Conservation (phyloP, 2,888 invertebrate genomes). For the Polydrusus tereticollis region DNA sequence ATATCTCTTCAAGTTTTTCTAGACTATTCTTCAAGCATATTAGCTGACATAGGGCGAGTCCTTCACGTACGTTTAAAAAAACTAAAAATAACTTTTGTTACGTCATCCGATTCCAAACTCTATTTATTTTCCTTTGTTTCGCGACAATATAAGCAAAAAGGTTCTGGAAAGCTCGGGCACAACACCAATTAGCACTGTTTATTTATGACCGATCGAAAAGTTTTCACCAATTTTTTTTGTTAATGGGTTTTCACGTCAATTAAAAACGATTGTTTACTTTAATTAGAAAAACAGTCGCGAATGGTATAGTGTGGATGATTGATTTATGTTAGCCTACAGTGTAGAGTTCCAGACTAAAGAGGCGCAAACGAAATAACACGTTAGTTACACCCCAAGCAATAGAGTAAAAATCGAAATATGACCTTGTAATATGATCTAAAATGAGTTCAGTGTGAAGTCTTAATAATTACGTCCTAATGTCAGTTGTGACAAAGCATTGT, state of each 20-base stretch:
- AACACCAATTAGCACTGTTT: constrained; percentile 24
- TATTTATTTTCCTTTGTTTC: constrained; percentile 7
- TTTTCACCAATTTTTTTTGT: constrained; percentile 21
- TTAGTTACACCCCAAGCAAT: too few relatives aligned
- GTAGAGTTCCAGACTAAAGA: neutral
- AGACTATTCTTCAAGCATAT: too few relatives aligned
- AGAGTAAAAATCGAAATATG: too few relatives aligned
- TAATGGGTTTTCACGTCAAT: constrained; percentile 31
- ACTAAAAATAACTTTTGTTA: neutral
- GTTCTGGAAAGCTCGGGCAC: neutral
- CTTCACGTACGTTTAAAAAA: neutral
- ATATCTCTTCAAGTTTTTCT: too few relatives aligned
- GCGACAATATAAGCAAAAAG: neutral
- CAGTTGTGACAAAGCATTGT: too few relatives aligned
- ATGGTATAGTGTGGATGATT: constrained; percentile 29
- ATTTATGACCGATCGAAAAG: constrained; percentile 28
- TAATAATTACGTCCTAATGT: too few relatives aligned
- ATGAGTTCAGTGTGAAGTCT: too few relatives aligned
- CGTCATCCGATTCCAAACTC: neutral
- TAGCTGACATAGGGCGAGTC: too few relatives aligned
- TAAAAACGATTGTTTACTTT: constrained; percentile 35
- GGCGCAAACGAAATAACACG: too few relatives aligned
- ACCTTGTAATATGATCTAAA: too few relatives aligned
- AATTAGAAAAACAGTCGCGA: constrained; percentile 29
- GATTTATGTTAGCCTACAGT: constrained; percentile 4